Conservation (phyloP, 2,113 vertebrate species). For the Labrus mixtus region DNA sequence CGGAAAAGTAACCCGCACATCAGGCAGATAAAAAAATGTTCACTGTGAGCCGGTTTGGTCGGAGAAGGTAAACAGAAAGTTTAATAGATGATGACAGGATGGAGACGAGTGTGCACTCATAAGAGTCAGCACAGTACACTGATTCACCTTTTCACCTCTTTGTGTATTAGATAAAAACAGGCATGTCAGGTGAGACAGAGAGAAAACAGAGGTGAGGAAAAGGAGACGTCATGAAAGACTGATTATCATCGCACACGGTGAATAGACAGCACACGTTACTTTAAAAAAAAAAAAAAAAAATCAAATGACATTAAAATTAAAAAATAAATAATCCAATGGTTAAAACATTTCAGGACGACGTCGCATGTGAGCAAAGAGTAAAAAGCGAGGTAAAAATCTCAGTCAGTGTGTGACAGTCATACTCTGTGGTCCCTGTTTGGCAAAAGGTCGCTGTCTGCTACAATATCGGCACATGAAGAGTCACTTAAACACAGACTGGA, state of each 20-base stretch:
- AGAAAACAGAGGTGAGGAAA: no score
- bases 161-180: not conserved
- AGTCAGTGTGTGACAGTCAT: constrained; percentile 43
- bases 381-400: constrained; percentile 31
- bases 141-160: constrained; percentile 31
- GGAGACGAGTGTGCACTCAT: not conserved
- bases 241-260: constrained; percentile 45
- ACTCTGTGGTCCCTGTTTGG: constrained; percentile 56
- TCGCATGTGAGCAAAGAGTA: constrained; percentile 34
- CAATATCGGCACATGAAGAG: constrained; percentile 27
- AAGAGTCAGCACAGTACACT: constrained; percentile 7
- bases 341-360: constrained; percentile 69
- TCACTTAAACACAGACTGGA: constrained; percentile 28
- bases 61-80: constrained; percentile 16
- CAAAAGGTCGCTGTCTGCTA: constrained; percentile 50
- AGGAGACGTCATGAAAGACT: constrained; percentile 25
- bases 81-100: constrained; percentile 41
- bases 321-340: constrained; percentile 82
- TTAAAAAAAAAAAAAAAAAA: constrained; percentile 66
- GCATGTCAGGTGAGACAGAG: not conserved
- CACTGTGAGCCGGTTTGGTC: not conserved
- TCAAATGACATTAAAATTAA: constrained; percentile 57
- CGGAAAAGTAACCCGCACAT: no score
- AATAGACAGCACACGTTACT: constrained; percentile 47
- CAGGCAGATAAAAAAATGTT: not conserved